Conservation (phyloP, 2,113 vertebrate genomes). For the Dasypus novemcinctus region DNA sequence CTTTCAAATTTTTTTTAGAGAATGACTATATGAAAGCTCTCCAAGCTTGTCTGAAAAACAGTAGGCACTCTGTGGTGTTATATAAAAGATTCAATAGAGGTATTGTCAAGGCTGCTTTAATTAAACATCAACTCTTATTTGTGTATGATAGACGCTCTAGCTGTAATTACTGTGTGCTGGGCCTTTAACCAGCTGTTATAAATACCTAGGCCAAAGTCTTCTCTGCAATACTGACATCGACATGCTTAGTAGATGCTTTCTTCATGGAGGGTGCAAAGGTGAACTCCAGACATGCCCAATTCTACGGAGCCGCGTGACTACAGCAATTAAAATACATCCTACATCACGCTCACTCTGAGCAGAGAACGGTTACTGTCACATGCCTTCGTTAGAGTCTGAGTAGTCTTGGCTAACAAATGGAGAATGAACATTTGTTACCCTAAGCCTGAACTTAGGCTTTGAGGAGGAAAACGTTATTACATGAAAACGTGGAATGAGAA, state of each 20-base stretch:
- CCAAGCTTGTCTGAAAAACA: not conserved
- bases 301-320: not conserved
- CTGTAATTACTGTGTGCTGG: not conserved
- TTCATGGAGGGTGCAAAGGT: not conserved
- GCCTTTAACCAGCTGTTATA: not conserved
- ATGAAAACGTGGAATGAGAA: not conserved
- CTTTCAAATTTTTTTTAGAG: not conserved
- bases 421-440: not conserved
- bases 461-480: not conserved
- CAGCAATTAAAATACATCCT: not conserved
- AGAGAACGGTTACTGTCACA: not conserved
- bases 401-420: not conserved
- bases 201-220: not conserved
- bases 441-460: not conserved
- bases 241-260: not conserved
- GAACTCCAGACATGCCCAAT: not conserved
- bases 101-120: not conserved
- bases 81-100: not conserved
- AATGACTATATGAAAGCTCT: not conserved
- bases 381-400: not conserved
- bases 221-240: not conserved
- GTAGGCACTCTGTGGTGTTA: not conserved
- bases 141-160: not conserved
- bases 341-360: rapidly evolving
- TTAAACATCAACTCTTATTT: not conserved